These are phyloP conservation scores for Lithophane ornitopus DNA, from an alignment of 2,888 invertebrate genomes.

Conservation along the genomic window DNA sequence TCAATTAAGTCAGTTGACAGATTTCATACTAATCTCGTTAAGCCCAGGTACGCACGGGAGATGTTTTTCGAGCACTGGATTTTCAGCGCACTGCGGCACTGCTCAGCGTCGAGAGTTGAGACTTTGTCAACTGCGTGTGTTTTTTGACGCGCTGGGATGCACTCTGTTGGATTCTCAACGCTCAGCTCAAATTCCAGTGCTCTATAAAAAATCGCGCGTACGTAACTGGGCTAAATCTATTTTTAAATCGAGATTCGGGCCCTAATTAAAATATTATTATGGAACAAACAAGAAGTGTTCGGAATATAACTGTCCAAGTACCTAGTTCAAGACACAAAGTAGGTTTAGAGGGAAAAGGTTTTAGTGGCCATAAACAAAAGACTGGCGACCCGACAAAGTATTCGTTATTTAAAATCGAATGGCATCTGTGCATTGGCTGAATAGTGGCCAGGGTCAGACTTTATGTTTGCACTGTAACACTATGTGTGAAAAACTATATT, in stretches of 20 bases:
- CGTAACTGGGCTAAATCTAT: not conserved
- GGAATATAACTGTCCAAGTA: slow-evolving; percentile 22
- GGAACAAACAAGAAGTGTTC: slow-evolving; percentile 22
- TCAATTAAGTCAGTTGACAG: not conserved
- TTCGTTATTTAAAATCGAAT: slow-evolving; percentile 38
- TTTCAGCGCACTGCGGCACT: too few species aligned
- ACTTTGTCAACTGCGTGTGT: too few species aligned
- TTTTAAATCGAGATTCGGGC: not conserved
- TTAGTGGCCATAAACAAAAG: slow-evolving; percentile 37
- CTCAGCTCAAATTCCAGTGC: too few species aligned
- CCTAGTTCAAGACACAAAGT: slow-evolving; percentile 1
- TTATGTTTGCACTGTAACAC: not conserved
- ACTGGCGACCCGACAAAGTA: slow-evolving; percentile 13
- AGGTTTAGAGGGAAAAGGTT: slow-evolving; percentile 12
- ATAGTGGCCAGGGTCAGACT: not conserved
- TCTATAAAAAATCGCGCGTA: too few species aligned
- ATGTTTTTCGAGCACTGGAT: too few species aligned
- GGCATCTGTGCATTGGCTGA: not conserved
- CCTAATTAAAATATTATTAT: not conserved
- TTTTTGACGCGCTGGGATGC: too few species aligned
- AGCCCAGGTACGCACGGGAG: not conserved
- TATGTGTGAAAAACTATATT: not conserved
- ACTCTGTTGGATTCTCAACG: too few species aligned
- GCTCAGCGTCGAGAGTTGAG: too few species aligned
- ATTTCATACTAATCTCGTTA: not conserved